phyloP scores from a whole-genome alignment of 1,140 invertebrate genomes.

The Alviniconcha marisindica region DNA sequence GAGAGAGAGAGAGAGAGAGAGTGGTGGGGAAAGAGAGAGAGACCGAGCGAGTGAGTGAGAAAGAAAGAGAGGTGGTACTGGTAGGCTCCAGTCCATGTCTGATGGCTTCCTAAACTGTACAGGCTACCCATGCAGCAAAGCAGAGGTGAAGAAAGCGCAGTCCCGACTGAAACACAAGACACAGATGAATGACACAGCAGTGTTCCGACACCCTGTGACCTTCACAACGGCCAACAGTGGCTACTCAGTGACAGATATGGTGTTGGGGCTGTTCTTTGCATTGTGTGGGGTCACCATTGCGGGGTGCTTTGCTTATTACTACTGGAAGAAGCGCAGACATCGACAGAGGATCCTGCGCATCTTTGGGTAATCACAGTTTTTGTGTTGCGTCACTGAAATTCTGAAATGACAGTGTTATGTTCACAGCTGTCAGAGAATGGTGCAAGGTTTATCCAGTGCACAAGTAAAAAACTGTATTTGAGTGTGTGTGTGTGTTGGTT shows the following conservation, averaged over 20 bases:
- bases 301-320: background rate
- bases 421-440: background rate
- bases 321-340: constrained; percentile 10
- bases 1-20: no score
- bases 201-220: background rate
- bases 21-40: no score
- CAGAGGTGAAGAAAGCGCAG: background rate
- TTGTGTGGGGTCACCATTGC: background rate
- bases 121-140: constrained; percentile 21
- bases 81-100: no score
- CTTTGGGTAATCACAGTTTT: background rate
- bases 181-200: background rate
- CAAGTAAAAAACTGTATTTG: no score
- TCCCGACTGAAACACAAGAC: background rate
- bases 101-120: background rate
- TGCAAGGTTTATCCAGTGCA: background rate
- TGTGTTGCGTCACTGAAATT: no score
- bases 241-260: constrained; percentile 16
- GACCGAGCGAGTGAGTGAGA: no score
- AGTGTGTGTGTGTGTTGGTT: background rate
- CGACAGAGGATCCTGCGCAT: background rate
- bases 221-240: background rate
- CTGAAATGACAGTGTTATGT: no score
- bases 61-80: no score
- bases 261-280: background rate